A percentile compares a stretch with the other conserved stretches of the same genome.
phyloP scores from a whole-genome alignment of 1,140 invertebrate species.

The Drosophila pallidifrons region DNA sequence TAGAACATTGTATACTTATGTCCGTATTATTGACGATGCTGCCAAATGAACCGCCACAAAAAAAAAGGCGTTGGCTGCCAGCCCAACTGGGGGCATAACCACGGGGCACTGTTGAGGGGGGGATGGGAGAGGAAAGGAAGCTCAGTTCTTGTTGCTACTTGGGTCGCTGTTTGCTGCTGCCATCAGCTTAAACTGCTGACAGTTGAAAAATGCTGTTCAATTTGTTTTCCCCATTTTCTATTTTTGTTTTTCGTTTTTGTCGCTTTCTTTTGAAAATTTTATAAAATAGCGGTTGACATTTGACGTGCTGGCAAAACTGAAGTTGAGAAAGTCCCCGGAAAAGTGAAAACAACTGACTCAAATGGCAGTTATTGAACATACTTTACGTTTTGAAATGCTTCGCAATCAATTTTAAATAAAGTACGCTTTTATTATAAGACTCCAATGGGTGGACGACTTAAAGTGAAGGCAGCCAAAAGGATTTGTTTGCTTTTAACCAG shows the following conservation, averaged over 20 bases:
- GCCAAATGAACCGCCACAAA: conserved; percentile 60
- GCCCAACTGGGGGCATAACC: neutral
- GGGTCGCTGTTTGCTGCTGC: conserved; percentile 28
- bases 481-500: conserved; percentile 5
- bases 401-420: conserved; percentile 16
- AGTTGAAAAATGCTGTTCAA: conserved; percentile 69
- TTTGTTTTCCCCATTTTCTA: conserved; percentile 38
- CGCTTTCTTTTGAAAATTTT: conserved; percentile 58
- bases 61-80: neutral
- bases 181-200: conserved; percentile 74
- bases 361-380: conserved; percentile 29
- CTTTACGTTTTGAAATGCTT: neutral
- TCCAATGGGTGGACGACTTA: neutral
- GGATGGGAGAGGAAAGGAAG: no score
- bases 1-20: conserved; percentile 58
- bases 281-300: conserved; percentile 72
- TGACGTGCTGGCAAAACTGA: conserved; percentile 38
- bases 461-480: neutral
- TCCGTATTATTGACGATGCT: conserved; percentile 72
- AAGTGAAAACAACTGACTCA: conserved; percentile 31
- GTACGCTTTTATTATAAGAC: neutral
- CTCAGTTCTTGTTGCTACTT: conserved; percentile 12
- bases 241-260: conserved; percentile 26
- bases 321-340: conserved; percentile 1
- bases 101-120: conserved; percentile 14